These are phyloP conservation scores for Cynodonichthys magdalenae DNA, from an alignment of 2,797 vertebrate species.

Conservation along the genomic window DNA sequence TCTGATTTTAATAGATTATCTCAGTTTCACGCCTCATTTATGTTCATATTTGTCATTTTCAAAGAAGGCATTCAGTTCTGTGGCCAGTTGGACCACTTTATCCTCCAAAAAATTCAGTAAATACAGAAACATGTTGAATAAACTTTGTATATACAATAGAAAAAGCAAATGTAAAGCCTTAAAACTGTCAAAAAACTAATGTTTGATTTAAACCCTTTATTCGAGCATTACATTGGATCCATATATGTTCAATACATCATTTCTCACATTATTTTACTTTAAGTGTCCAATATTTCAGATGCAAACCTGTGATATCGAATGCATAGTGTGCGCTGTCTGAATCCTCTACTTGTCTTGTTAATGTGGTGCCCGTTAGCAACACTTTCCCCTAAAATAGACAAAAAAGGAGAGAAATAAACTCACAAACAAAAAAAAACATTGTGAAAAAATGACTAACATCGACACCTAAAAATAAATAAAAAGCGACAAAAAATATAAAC, in stretches of 20 bases:
- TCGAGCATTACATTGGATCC: background rate
- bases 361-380: slow-evolving; percentile 86
- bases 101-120: no score
- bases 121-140: no score
- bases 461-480: background rate
- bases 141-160: no score
- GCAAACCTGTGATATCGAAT: slow-evolving; percentile 94
- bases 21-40: no score
- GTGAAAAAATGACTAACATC: background rate
- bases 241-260: background rate
- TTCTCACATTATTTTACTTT: no score
- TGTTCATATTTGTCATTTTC: no score
- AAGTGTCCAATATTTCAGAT: background rate
- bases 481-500: no score
- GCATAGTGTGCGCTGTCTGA: slow-evolving; percentile 82
- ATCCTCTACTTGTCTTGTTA: slow-evolving; percentile 88
- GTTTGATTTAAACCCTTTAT: background rate
- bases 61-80: no score
- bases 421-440: background rate
- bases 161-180: no score
- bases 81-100: no score
- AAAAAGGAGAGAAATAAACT: background rate
- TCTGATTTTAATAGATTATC: no score
- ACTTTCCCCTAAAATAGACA: slow-evolving; percentile 84
- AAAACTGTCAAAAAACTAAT: no score